A percentile compares a stretch with the other conserved stretches of the same genome.
These are phyloP conservation scores for Brachionichthys hirsutus DNA, from an alignment of 2,113 vertebrate species.

Conservation along the genomic window DNA sequence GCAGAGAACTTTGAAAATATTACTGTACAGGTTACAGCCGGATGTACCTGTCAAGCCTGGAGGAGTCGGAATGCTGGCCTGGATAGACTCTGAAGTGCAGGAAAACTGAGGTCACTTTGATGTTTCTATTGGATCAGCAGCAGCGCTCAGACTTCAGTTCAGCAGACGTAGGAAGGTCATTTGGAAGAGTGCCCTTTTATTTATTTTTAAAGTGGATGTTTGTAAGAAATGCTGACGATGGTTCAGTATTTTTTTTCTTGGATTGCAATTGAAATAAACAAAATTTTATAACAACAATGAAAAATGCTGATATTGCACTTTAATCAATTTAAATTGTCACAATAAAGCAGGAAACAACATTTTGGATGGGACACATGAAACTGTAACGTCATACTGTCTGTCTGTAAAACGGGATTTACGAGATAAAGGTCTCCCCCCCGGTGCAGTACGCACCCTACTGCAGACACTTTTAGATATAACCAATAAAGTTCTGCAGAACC, in stretches of 20 bases:
- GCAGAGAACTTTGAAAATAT: slow-evolving; percentile 9
- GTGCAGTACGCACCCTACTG: neutral
- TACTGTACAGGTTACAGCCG: slow-evolving; percentile 27
- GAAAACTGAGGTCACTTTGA: slow-evolving; percentile 26
- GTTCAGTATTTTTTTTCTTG: neutral
- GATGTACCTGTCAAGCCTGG: slow-evolving; percentile 17
- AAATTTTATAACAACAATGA: neutral
- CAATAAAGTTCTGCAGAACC: slow-evolving; percentile 19
- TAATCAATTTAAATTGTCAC: neutral
- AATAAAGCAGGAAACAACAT: neutral
- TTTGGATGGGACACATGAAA: neutral
- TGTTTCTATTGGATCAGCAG: slow-evolving; percentile 30
- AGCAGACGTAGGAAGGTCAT: neutral
- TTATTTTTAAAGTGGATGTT: neutral
- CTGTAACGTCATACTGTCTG: neutral
- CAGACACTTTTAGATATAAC: slow-evolving; percentile 22
- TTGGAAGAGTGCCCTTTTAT: neutral
- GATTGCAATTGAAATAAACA: neutral
- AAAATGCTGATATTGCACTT: neutral
- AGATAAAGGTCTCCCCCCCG: neutral
- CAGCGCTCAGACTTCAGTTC: slow-evolving; percentile 17
- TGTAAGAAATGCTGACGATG: neutral
- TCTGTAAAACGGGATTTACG: neutral
- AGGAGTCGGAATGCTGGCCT: slow-evolving; percentile 8
- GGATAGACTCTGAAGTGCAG: slow-evolving; percentile 24